phyloP scores from a whole-genome alignment of 2,888 invertebrate genomes.

The Andrena bucephala region DNA sequence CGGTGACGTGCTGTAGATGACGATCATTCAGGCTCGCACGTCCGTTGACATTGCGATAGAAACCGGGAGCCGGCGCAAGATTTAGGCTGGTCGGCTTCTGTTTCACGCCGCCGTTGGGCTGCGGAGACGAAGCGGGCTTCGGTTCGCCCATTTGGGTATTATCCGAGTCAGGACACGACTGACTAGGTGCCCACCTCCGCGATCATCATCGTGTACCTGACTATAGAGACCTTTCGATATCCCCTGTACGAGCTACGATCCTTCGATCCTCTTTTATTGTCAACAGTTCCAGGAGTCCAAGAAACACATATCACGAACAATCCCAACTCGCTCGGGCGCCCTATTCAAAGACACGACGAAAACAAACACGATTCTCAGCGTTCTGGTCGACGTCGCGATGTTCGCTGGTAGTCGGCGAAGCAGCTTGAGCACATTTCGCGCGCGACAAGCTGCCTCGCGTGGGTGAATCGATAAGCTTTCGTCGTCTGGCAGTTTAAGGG shows the following conservation, averaged over 20 bases:
- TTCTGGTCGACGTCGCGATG: neutral
- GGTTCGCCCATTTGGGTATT: conserved; percentile 83
- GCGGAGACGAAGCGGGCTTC: conserved; percentile 81
- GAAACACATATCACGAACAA: neutral
- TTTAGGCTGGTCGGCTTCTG: conserved; percentile 83
- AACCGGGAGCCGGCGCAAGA: conserved; percentile 82
- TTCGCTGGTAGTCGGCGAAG: conserved; percentile 19
- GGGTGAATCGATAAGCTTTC: conserved; percentile 61
- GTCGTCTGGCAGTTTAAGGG: conserved; percentile 39
- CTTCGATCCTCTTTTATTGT: neutral
- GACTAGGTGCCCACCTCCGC: conserved; percentile 65
- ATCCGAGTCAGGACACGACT: conserved; percentile 65
- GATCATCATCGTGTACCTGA: conserved; percentile 55
- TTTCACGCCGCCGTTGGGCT: conserved; percentile 83
- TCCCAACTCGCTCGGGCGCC: neutral
- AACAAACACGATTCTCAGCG: conserved; percentile 23
- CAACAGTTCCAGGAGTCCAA: neutral
- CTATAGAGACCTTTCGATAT: neutral
- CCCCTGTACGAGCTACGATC: neutral
- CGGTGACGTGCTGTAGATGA: conserved; percentile 81
- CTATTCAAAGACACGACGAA: neutral
- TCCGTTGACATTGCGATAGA: conserved; percentile 84
- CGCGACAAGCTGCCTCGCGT: conserved; percentile 57
- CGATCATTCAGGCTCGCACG: conserved; percentile 83
- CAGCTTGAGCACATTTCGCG: conserved; percentile 54